Conservation (phyloP, 2,888 invertebrate species). For the Miltochrista miniata region DNA sequence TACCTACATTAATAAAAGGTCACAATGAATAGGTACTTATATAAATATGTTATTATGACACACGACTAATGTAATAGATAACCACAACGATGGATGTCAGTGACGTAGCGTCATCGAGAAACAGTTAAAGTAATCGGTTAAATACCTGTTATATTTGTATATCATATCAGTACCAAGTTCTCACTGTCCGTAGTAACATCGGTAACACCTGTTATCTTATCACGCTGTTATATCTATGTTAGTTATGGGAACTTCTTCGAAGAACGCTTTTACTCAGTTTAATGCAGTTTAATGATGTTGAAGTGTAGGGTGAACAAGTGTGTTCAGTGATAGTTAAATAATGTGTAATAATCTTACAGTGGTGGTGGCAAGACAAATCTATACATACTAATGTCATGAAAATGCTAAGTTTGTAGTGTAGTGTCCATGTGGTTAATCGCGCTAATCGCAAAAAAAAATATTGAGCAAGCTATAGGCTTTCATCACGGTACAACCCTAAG, state of each 20-base stretch:
- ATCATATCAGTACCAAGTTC: not conserved
- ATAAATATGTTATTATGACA: too few relatives aligned
- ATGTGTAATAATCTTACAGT: not conserved
- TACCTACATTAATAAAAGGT: too few relatives aligned
- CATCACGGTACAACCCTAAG: too few relatives aligned
- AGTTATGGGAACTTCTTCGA: not conserved
- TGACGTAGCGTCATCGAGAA: too few relatives aligned
- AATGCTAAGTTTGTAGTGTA: too few relatives aligned
- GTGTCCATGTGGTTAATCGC: too few relatives aligned
- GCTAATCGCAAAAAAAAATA: too few relatives aligned
- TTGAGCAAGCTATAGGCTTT: too few relatives aligned
- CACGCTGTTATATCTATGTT: not conserved
- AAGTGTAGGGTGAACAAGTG: not conserved
- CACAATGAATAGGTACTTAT: too few relatives aligned
- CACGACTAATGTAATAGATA: not conserved
- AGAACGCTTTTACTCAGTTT: not conserved
- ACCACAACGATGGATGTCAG: not conserved
- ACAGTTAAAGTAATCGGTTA: not conserved
- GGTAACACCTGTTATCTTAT: constrained; percentile 3
- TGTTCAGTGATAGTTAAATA: not conserved
- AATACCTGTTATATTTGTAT: not conserved
- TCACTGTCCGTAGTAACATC: not conserved
- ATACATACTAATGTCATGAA: too few relatives aligned
- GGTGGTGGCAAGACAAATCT: too few relatives aligned
- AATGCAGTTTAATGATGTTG: not conserved